These are phyloP conservation scores for Sebastes nivosus DNA, from an alignment of 2,797 vertebrate genomes.

Conservation along the genomic window DNA sequence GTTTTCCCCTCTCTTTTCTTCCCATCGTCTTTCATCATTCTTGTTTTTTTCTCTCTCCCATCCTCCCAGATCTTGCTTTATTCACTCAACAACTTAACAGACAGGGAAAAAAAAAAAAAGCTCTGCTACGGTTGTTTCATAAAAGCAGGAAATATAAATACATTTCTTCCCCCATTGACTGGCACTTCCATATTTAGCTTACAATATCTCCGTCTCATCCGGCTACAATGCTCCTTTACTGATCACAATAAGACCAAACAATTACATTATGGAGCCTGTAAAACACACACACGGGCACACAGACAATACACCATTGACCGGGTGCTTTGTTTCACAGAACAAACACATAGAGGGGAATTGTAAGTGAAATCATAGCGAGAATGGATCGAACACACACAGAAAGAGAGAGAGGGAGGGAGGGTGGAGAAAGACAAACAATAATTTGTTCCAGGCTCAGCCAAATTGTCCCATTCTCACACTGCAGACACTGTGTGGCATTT, in stretches of 20 bases:
- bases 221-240: conserved; percentile 60
- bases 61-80: conserved; percentile 34
- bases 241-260: conserved; percentile 76
- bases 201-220: conserved; percentile 67
- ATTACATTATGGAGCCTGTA: conserved; percentile 66
- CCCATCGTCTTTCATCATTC: conserved; percentile 24
- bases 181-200: conserved; percentile 71
- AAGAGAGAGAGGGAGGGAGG: conserved; percentile 31
- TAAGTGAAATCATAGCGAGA: conserved; percentile 71
- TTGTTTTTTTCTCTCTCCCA: conserved; percentile 12
- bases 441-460: conserved; percentile 57
- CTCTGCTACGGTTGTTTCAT: conserved; percentile 37
- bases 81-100: conserved; percentile 27
- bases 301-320: conserved; percentile 75
- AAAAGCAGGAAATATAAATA: conserved; percentile 76
- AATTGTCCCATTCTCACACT: conserved; percentile 61
- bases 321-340: conserved; percentile 74
- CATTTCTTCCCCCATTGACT: conserved; percentile 63
- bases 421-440: conserved; percentile 46
- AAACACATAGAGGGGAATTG: conserved; percentile 63
- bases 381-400: conserved; percentile 61
- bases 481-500: conserved; percentile 46
- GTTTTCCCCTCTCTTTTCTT: conserved; percentile 4
- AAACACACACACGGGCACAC: conserved; percentile 44
- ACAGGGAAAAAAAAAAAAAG: conserved; percentile 22